Evolutionary conservation across 2,888 invertebrate genomes (phyloP), one percentile per base, ranked within the genome.

Genomic region (Steromphala cineraria): DNA sequence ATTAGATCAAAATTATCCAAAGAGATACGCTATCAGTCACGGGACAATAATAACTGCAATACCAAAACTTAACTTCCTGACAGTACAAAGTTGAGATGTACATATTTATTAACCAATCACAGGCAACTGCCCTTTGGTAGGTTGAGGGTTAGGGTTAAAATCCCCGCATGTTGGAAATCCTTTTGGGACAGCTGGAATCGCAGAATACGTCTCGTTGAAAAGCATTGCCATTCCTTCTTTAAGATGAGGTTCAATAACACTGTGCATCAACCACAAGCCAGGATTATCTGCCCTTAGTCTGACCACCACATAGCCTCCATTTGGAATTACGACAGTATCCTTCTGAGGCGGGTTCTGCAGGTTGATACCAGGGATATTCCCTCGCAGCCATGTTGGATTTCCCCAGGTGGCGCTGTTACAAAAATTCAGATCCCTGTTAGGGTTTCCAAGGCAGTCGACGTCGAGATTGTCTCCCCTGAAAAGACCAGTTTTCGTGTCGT

Each of bases 231-330:
- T 88, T 21, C 89, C 89, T 17, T 86, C 84, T 56, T 76, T 77
- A 56, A 67, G 76, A 67, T 87, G 87, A 15, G 81, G 53, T 17
- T 84, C 83, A 31, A 84, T 83, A 40, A 87, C 87, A 74, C 86
- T 86, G 62, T 87, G 85, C 21, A 87, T 53, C 15, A 85, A 53
- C 89, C 89, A 89, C 40, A 80, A 67, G 2, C 89, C 89, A 10
- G 88, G 89, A 77, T 88, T 89, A 28, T 87, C 83, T 1, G 87
- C 82, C 78, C 76, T 83, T 75, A 89, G 83, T 24, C 88, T 40
- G 55, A 89, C 81, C 5, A 88, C 88, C 21, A 83, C 86, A 56
- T 89, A 89, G 10, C 88, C 89, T n/a, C 87, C 82, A 10, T 86
- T 82, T 4, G 89, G 89, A 0, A 89, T 84, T 7, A 89, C 82